Evolutionary conservation across 2,797 vertebrate genomes (phyloP), one percentile per base, ranked within the genome.

Genomic region (Schizopygopsis malacanthus): DNA sequence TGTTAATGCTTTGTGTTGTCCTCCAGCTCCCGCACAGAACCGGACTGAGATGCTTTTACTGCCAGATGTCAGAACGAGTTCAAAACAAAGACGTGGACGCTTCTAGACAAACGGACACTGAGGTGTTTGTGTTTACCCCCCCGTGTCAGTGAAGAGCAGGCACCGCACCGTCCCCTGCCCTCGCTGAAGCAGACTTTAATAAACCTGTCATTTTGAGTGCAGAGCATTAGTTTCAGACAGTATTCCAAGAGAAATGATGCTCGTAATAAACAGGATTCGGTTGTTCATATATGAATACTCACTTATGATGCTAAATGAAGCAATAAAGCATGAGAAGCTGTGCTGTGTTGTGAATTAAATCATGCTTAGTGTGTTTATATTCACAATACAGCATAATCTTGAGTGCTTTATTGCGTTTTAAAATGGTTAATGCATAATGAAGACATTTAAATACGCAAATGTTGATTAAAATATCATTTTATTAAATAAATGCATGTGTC

Each of bases 21-120:
- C 71, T 69, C 71, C n/a, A 86, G 69, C 81, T 86, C 85, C 86
- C 81, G 82, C 69, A 75, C 84, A 84, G 81, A 84, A 81, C 69
- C 37, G 67, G 81, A 90, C 73, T 76, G 86, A 82, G 72, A 83
- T 70, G 45, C 80, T 81, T 78, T 76, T 79, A 85, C 75, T 84
- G 82, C 73, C 82, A 77, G 28, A 13, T 70, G 18, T 56, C 63
- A 28, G 70, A 79, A 76, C 9, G 79, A 82, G 59, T 84, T 82
- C 86, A 69, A 70, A 82, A 67, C 25, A 43, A 67, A 88, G 67
- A 47, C 25, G 45, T 47, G 81, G 65, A 77, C 56, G 56, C 43
- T 83, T 83, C 61, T 18, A 45, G 72, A 86, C 81, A 73, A 81
- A 79, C 12, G 85, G 81, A 79, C 70, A 79, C 41, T 20, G 25